Base-by-base conservation (phyloP, 2,113 vertebrate species). In the Brachyhypopomus occidentalis region DNA sequence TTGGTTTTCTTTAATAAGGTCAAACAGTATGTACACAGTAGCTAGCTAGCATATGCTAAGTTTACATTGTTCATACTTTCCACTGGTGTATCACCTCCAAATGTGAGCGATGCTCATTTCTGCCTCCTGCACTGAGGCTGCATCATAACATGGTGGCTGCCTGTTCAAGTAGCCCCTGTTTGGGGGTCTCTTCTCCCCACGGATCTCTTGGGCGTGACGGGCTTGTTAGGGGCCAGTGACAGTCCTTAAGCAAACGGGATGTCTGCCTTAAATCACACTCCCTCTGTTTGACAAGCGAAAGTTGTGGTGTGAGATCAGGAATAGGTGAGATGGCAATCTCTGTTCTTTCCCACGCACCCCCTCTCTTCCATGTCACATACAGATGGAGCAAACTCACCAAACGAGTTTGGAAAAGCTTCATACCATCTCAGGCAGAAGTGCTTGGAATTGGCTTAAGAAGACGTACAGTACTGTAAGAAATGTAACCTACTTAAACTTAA, bases 141-240 rank as follows among this genome's bases (percentile, higher is more conserved):
- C 12, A 11, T 14, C 14, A 2, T 11, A 52, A 14, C 45, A 52
- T 14, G 2, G 12, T 52, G 12, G 45, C 45, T 14, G 45, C 45
- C 12, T 52, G 45, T 2, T 14, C 0, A 52, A 52, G n/a, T 22
- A 63, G n/a, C 60, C 23, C n/a, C 36, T 77, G 77, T 73, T 62
- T 81, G 38, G 70, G 41, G 48, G 81, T 88, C 83, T 81, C 77
- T 84, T 70, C 80, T 59, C n/a, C 19, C 22, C 52, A 77, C 67
- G 79, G 74, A 74, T 80, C 36, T 22, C 19, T 56, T 38, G 2
- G 27, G 58, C 64, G 45, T 8, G 59, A 63, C 2, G 48, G 63
- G 27, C 1, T n/a, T 85, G 75, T 85, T 62, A n/a, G 56, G 45
- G 60, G 14, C 74, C 52, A 16, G 70, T 45, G 64, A 38, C 38